These are phyloP conservation scores for Megamerina dolium DNA, from an alignment of 2,888 invertebrate genomes.

Conservation along the genomic window DNA sequence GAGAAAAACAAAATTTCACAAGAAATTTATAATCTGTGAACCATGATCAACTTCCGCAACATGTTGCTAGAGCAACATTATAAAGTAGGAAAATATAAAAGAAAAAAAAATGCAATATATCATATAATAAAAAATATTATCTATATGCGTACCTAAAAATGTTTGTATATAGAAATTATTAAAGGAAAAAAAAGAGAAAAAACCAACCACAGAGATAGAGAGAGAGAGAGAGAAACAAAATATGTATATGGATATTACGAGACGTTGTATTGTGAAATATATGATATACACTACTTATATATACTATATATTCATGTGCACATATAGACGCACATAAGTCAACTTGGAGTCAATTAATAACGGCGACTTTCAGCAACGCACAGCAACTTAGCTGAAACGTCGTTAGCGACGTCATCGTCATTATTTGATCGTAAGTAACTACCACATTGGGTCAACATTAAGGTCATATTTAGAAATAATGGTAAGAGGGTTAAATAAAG, in stretches of 20 bases:
- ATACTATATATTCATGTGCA: neutral
- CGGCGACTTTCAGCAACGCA: too few species aligned
- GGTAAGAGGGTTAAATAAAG: too few species aligned
- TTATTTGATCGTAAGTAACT: too few species aligned
- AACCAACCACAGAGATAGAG: neutral
- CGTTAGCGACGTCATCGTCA: slow-evolving; percentile 7
- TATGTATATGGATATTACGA: too few species aligned
- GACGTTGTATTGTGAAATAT: neutral
- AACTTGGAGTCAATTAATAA: neutral
- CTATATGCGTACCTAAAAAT: neutral
- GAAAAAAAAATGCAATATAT: neutral
- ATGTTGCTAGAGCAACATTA: slow-evolving; percentile 2
- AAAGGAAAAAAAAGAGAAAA: neutral
- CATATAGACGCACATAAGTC: neutral
- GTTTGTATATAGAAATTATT: neutral
- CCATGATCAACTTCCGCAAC: slow-evolving; percentile 11
- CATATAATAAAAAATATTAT: neutral
- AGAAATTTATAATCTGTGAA: slow-evolving; percentile 8
- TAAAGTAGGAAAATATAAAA: too few species aligned
- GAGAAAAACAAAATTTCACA: neutral
- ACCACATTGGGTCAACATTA: too few species aligned
- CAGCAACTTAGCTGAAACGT: slow-evolving; percentile 3
- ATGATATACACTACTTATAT: neutral
- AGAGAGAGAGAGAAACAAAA: neutral
- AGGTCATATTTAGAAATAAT: too few species aligned